A percentile compares a stretch with the other conserved stretches of the same genome.
phyloP scores from a whole-genome alignment of 2,797 vertebrate genomes.

The Eulemur coronatus region DNA sequence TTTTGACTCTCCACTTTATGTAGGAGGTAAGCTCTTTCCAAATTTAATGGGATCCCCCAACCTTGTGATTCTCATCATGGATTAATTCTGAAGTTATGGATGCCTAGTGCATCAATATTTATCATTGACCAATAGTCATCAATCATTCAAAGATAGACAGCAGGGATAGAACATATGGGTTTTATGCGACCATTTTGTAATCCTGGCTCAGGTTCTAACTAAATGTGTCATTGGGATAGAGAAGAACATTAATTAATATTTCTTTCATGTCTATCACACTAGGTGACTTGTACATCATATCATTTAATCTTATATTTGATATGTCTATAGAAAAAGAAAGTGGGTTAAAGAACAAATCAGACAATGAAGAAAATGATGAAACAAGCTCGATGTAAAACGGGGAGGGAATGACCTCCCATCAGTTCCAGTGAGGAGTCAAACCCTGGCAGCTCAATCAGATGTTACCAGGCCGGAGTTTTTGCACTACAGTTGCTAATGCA shows the following conservation, averaged over 20 bases:
- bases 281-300: background rate
- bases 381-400: background rate
- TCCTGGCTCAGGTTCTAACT: background rate
- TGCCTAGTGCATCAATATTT: background rate
- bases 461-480: background rate
- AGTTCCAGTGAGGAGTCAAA: background rate
- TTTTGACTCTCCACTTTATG: conserved; percentile 94
- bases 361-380: background rate
- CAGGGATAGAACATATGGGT: background rate
- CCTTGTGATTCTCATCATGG: background rate
- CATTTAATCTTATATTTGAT: background rate
- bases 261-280: background rate
- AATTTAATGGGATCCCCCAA: background rate
- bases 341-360: background rate
- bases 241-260: background rate
- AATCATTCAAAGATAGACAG: background rate
- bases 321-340: background rate
- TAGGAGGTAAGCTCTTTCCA: conserved; percentile 91
- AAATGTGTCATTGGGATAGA: background rate
- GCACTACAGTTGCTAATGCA: background rate
- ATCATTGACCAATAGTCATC: background rate
- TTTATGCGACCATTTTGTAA: background rate
- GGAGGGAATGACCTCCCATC: background rate
- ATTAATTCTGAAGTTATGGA: background rate
- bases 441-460: background rate